Evolutionary conservation across 1,140 invertebrate species (phyloP), one percentile per base, ranked within the genome.

Genomic region (Gryon sp.): DNA sequence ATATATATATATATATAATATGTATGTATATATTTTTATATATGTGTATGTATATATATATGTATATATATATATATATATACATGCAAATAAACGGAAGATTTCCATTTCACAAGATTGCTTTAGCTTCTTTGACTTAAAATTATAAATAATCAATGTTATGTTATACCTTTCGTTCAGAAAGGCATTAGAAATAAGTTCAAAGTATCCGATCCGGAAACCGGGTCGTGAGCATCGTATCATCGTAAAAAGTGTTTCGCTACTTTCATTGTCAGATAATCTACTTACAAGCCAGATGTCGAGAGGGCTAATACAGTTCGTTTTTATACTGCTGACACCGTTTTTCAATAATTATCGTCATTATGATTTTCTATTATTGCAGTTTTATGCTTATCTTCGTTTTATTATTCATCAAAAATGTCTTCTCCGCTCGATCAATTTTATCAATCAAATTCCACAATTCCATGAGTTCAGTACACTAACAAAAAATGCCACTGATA

Each of bases 251-350:
- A 79, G 63, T 80, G 62, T 75, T 75, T 80, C 68, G 69, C 84
- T 85, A 88, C 86, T 87, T 88, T 87, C 86, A 86, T 86, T 87
- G 85, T 84, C 82, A 79, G 68, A 63, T 69, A 70, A 48, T 76
- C 53, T 79, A 77, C 69, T 77, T 75, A 55, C 41, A 55, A 77
- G 60, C 53, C 63, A 69, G 69, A 66, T 52, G 40, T 68, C 72
- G 48, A 41, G 55, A 62, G 68, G 55, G 68, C 68, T 72, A 48
- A 53, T 72, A 53, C 48, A 53, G 48, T 55, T 72, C 30, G 36
- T 72, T 62, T 62, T 72, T 72, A 62, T 34, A 62, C 48, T 19
- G 38, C 48, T 72, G 68, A 62, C 68, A 72, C 32, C 62, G 68
- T 62, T 72, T 72, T 70, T 52, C 41, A 50, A 70, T 60, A 60